Base-by-base conservation (phyloP, 2,113 vertebrate genomes). In the Mirounga angustirostris region DNA sequence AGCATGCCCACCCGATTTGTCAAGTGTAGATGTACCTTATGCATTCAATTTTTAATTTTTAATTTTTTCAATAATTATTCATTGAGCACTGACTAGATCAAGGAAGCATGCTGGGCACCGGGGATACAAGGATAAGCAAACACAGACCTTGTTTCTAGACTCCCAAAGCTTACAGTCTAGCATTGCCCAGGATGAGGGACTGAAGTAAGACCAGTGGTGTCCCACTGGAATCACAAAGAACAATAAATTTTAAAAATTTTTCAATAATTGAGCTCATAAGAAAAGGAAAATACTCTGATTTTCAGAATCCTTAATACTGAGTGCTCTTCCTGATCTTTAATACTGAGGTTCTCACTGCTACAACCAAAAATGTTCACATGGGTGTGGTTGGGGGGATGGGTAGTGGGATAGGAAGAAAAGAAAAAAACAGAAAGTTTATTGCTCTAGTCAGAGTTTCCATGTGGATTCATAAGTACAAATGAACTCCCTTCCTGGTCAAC, bases 391-490 rank as follows among this genome's bases (percentile, higher is more conserved):
- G 30, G 36, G 8, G 2, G 8, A 1, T 43, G 30, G 5, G 54
- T 13, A 43, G 5, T 21, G 13, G 30, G n/a, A 7, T 6, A 63
- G 5, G 5, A 58, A 84, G 56, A 58, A 90, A 84, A 91, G 43
- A 43, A n/a, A 46, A 63, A 76, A 21, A 12, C 19, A 63, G 43
- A 83, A 76, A 46, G 26, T 71, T 92, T 84, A 50, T 36, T 93
- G 82, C 59, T 86, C 15, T 46, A 43, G 85, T 6, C 43, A 59
- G 74, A 80, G 52, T 95, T 94, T 96, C 74, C 56, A 0, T 5
- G 6, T 91, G 24, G 76, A 90, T 59, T 94, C 96, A 63, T 94
- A 95, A 92, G 83, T 80, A 28, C 80, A 73, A 95, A 83, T 12
- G 84, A 95, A 74, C 59, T 63, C 15, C 54, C n/a, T 84, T 54